Conservation (phyloP, 1,140 invertebrate genomes). For the Anastrepha obliqua region DNA sequence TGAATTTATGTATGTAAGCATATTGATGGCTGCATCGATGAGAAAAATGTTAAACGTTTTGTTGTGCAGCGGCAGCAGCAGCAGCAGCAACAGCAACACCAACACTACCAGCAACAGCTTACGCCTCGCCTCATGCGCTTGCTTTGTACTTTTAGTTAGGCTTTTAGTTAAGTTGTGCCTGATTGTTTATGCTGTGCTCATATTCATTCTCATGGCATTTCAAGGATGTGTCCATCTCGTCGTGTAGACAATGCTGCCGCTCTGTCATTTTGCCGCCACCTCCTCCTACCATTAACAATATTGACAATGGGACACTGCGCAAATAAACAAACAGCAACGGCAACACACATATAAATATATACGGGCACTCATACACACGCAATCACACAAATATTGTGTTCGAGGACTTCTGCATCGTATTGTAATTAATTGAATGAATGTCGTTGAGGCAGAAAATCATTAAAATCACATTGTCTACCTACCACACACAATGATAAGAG, state of each 20-base stretch:
- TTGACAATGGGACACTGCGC: neutral
- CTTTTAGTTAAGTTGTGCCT: conserved; percentile 27
- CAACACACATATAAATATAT: neutral
- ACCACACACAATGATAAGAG: conserved; percentile 46
- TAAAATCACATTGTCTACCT: conserved; percentile 42
- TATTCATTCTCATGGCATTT: conserved; percentile 51
- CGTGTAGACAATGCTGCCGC: conserved; percentile 18
- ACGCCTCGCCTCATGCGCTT: neutral
- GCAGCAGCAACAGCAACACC: too few species aligned
- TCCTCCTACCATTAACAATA: neutral
- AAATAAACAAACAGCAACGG: neutral
- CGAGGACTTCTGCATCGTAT: conserved; percentile 37
- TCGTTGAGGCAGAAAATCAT: conserved; percentile 39
- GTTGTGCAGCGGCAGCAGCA: neutral
- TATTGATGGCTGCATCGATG: conserved; percentile 38
- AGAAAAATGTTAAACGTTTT: conserved; percentile 43
- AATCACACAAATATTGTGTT: conserved; percentile 5
- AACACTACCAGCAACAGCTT: neutral
- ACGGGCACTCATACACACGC: neutral
- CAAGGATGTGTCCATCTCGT: conserved; percentile 36
- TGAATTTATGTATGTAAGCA: conserved; percentile 15
- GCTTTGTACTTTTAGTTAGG: neutral
- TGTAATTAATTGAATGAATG: conserved; percentile 50
- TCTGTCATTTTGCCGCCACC: neutral
- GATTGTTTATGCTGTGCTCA: conserved; percentile 46